Conservation (phyloP, 2,797 vertebrate genomes). For the Ispidina picta region DNA sequence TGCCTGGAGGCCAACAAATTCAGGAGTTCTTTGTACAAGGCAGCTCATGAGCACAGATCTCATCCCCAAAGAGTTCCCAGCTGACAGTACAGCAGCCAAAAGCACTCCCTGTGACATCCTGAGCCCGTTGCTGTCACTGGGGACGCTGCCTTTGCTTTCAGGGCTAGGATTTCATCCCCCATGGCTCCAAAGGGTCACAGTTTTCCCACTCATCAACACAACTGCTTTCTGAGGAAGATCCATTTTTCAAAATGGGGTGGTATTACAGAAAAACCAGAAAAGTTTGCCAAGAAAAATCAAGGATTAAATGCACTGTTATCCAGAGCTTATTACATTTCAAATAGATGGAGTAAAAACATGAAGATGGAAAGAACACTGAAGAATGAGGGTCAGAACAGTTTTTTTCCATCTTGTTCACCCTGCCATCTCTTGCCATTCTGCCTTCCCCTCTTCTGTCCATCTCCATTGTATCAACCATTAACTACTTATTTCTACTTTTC, state of each 20-base stretch:
- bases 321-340: not conserved
- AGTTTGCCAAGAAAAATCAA: not conserved
- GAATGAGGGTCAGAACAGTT: not conserved
- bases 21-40: not conserved
- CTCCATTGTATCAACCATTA: not conserved
- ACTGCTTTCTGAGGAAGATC: not conserved
- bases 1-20: not conserved
- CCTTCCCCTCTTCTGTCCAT: not conserved
- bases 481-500: not conserved
- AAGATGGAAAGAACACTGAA: not conserved
- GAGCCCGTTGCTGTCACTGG: not conserved
- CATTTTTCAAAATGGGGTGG: not conserved
- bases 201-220: constrained; percentile 18
- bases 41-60: not conserved
- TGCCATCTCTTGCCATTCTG: not conserved
- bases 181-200: not conserved
- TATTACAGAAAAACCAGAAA: not conserved
- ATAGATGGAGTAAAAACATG: not conserved
- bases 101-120: not conserved
- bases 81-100: not conserved
- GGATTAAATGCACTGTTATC: not conserved
- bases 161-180: not conserved
- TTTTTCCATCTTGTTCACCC: not conserved
- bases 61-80: not conserved
- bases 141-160: constrained; percentile 9